A percentile compares a stretch with the other conserved stretches of the same genome.
phyloP scores from a whole-genome alignment of 2,888 invertebrate genomes.

The Aspidiotus destructor region DNA sequence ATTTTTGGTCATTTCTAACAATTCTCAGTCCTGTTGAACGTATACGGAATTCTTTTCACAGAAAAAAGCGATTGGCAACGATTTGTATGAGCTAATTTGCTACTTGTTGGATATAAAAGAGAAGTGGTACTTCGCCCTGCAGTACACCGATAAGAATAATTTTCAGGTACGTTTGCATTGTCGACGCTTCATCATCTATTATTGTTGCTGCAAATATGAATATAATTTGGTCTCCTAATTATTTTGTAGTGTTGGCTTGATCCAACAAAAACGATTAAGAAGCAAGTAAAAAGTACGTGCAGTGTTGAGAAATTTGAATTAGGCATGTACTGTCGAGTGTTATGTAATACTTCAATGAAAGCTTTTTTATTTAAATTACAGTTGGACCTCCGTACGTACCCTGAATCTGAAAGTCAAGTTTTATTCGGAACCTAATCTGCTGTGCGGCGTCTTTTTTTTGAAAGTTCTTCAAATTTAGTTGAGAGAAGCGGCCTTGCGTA shows the following conservation, averaged over 20 bases:
- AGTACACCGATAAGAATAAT: constrained; percentile 95
- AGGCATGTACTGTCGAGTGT: not conserved
- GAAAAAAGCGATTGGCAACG: constrained; percentile 90
- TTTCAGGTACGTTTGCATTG: constrained; percentile 54
- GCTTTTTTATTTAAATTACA: constrained; percentile 43
- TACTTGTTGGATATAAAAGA: constrained; percentile 95
- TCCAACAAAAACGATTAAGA: constrained; percentile 92
- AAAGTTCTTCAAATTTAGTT: no score
- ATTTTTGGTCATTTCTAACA: no score
- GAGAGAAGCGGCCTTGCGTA: no score
- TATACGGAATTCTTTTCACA: constrained; percentile 46
- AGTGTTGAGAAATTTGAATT: not conserved
- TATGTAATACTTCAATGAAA: not conserved
- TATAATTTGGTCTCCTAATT: constrained; percentile 7
- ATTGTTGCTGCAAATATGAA: not conserved
- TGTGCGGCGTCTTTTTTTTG: no score
- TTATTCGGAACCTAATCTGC: constrained; percentile 94
- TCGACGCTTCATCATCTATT: not conserved
- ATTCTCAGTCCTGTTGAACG: not conserved
- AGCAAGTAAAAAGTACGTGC: constrained; percentile 89
- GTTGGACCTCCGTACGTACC: constrained; percentile 97
- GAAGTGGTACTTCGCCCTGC: constrained; percentile 97
- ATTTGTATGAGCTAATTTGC: constrained; percentile 94
- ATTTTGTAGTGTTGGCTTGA: constrained; percentile 86
- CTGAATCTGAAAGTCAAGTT: constrained; percentile 93